Conservation (phyloP, 2,113 vertebrate genomes). For the Ochotona curzoniae region DNA sequence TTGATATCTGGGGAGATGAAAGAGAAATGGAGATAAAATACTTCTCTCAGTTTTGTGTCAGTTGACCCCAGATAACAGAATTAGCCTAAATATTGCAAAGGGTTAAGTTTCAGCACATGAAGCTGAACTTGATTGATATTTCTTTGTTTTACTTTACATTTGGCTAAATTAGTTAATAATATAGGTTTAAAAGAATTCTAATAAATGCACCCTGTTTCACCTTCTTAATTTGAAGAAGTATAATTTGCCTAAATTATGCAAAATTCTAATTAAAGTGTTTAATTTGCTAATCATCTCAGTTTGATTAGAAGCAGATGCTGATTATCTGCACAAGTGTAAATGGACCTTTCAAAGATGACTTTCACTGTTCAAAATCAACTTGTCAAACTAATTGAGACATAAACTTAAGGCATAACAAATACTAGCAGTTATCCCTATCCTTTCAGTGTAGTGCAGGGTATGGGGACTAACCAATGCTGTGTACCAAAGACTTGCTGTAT, state of each 20-base stretch:
- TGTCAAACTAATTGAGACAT: slow-evolving; percentile 73
- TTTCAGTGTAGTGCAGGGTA: background rate
- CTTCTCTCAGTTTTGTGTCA: slow-evolving; percentile 48
- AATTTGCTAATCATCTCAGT: slow-evolving; percentile 83
- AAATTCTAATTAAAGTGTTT: slow-evolving; percentile 85
- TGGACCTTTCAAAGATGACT: slow-evolving; percentile 75
- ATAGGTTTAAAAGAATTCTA: slow-evolving; percentile 73
- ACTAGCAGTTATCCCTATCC: background rate
- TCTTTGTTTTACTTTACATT: slow-evolving; percentile 58
- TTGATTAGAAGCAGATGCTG: slow-evolving; percentile 84
- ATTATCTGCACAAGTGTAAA: slow-evolving; percentile 82
- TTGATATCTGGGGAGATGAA: slow-evolving; percentile 35
- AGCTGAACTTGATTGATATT: slow-evolving; percentile 60
- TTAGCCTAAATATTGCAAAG: slow-evolving; percentile 52
- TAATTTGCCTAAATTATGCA: slow-evolving; percentile 81
- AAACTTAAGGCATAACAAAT: slow-evolving; percentile 63
- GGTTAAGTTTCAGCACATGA: slow-evolving; percentile 54
- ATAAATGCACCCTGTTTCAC: slow-evolving; percentile 73
- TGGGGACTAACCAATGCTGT: background rate
- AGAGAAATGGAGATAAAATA: slow-evolving; percentile 13
- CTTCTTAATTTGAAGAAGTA: slow-evolving; percentile 79
- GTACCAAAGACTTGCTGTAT: background rate
- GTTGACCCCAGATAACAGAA: slow-evolving; percentile 39
- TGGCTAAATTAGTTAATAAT: slow-evolving; percentile 72
- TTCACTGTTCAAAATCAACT: slow-evolving; percentile 81